Evolutionary conservation across 2,113 vertebrate species (phyloP), one percentile per base, ranked within the genome.

Genomic region (Sinocyclocheilus anophthalmus): DNA sequence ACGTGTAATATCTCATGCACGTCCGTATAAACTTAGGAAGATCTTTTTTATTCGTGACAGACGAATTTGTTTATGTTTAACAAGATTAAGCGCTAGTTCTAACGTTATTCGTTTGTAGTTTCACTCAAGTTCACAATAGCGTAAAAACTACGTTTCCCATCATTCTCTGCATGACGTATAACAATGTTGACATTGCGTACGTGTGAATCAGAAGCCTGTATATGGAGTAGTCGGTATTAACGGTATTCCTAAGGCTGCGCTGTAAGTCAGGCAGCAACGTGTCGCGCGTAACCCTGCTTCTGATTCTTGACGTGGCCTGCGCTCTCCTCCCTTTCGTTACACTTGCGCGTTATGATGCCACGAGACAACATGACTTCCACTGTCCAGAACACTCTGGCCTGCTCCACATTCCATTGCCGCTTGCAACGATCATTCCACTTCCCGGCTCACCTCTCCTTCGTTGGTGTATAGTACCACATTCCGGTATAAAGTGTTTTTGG

Each of bases 351-450:
- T 24, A 82, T 85, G 83, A 97, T 98, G 97, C 96, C 96, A 89
- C 95, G 96, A 91, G 95, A 96, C 93, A 96, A 95, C 92, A 97
- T 96, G 95, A 95, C 92, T 88, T 94, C 96, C 87, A 91, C 98
- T 4, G 97, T 97, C 87, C 97, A 98, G 92, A 95, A n/a, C n/a
- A n/a, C n/a, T n/a, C n/a, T n/a, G n/a, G n/a, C n/a, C n/a, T n/a
- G n/a, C n/a, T n/a, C n/a, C n/a, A n/a, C n/a, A n/a, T n/a, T n/a
- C n/a, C n/a, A n/a, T n/a, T n/a, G n/a, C n/a, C n/a, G n/a, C n/a
- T n/a, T n/a, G n/a, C n/a, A n/a, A n/a, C n/a, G n/a, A n/a, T n/a
- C n/a, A n/a, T n/a, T n/a, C n/a, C n/a, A n/a, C n/a, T n/a, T n/a
- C n/a, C n/a, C n/a, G n/a, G n/a, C n/a, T n/a, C n/a, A n/a, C n/a